Evolutionary conservation across 2,113 vertebrate species (phyloP).

Genomic region (Acinonyx jubatus): DNA sequence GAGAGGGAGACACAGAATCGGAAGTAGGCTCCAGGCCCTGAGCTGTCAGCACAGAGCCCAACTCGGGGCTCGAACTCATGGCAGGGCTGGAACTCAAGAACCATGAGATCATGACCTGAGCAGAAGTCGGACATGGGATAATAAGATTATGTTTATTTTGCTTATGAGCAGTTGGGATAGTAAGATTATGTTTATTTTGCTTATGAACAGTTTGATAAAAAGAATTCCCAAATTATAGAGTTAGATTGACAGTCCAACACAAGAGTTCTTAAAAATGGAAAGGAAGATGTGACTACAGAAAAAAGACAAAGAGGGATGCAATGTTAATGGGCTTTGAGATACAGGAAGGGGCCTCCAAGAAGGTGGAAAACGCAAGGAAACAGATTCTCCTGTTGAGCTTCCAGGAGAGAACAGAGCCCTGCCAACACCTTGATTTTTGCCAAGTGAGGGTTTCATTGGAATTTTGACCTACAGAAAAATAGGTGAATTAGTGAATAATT

Average conservation of each 20-base stretch:
- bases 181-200: background rate
- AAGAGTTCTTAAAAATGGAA: background rate
- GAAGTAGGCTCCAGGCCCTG: too few relatives aligned
- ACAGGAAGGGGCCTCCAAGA: background rate
- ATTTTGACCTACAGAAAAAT: background rate
- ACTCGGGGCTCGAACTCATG: too few relatives aligned
- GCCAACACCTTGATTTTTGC: background rate
- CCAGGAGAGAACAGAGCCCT: background rate
- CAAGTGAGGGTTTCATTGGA: background rate
- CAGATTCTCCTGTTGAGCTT: background rate
- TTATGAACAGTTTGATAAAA: background rate
- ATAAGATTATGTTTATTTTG: too few relatives aligned
- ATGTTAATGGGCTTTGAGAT: background rate
- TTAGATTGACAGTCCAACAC: background rate
- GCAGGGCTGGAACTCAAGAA: too few relatives aligned
- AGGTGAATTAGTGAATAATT: background rate
- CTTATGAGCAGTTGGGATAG: background rate
- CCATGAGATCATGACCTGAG: too few relatives aligned
- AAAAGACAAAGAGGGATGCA: background rate
- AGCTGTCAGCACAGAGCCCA: too few relatives aligned
- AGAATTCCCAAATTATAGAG: background rate
- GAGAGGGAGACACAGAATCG: too few relatives aligned
- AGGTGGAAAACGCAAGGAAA: background rate
- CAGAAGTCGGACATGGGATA: too few relatives aligned
- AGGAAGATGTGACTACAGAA: background rate